These are phyloP conservation scores for Drosophila parvula DNA, from an alignment of 1,140 invertebrate species.

Conservation along the genomic window DNA sequence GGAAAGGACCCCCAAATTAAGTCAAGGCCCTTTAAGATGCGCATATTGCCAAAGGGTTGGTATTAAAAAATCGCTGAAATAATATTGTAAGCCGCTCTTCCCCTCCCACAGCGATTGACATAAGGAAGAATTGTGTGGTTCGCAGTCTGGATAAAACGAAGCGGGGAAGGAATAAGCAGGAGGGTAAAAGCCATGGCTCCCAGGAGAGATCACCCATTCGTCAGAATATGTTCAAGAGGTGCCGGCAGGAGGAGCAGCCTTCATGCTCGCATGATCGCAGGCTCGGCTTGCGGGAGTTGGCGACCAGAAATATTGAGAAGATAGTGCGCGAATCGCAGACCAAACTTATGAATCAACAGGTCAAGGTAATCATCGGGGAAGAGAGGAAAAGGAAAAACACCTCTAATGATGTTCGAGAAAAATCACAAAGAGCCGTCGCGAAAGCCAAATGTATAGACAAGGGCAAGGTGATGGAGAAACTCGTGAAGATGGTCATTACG, in stretches of 20 bases:
- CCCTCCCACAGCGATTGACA: not conserved
- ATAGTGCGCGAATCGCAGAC: slow-evolving; percentile 9
- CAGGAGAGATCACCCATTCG: not conserved
- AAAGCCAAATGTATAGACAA: not conserved
- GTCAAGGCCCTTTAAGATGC: too few species aligned
- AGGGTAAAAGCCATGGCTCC: not conserved
- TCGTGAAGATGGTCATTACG: not conserved
- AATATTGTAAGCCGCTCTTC: not conserved
- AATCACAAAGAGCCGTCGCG: too few species aligned
- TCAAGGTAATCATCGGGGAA: not conserved
- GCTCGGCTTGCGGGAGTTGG: not conserved
- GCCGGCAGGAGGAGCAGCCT: not conserved
- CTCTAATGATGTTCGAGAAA: not conserved
- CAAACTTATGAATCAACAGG: not conserved
- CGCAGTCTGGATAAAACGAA: not conserved
- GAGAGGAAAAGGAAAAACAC: too few species aligned
- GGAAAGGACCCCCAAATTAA: too few species aligned
- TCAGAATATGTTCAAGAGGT: not conserved
- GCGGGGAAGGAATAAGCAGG: not conserved
- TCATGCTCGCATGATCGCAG: not conserved
- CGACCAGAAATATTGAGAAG: not conserved
- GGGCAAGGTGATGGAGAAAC: not conserved
- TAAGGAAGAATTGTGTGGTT: not conserved
- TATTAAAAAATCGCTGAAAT: not conserved
- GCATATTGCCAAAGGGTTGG: too few species aligned